Evolutionary conservation across 2,113 vertebrate species (phyloP).

Genomic region (Caloenas nicobarica): DNA sequence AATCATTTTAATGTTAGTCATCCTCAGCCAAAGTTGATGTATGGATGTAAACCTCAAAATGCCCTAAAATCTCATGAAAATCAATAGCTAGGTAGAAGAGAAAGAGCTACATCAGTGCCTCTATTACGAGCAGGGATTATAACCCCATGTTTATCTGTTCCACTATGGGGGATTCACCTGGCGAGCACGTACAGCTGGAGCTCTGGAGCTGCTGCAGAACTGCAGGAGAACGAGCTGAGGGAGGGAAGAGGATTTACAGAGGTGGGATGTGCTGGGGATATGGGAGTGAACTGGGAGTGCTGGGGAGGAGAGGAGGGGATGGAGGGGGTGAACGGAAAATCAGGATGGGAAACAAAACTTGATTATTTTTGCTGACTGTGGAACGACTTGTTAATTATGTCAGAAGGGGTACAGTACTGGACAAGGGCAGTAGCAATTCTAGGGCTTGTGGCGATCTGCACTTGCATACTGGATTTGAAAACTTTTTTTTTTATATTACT

Average conservation of each 20-base stretch:
- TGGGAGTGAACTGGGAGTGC: neutral
- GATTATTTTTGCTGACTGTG: neutral
- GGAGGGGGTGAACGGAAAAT: neutral
- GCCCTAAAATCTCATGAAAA: neutral
- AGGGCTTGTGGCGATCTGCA: neutral
- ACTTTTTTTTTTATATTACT: neutral
- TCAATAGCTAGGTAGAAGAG: neutral
- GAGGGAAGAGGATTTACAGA: neutral
- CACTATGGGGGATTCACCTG: neutral
- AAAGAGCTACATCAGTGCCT: neutral
- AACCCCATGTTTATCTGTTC: neutral
- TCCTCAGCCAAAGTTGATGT: constrained; percentile 4
- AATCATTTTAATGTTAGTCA: neutral
- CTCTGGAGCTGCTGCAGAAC: neutral
- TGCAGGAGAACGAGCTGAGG: neutral
- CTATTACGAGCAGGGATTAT: neutral
- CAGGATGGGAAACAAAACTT: neutral
- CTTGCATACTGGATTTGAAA: neutral
- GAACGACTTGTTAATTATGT: neutral
- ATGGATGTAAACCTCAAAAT: neutral
- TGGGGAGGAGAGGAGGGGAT: neutral
- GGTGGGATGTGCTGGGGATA: neutral
- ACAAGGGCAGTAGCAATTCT: neutral
- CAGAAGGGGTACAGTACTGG: neutral
- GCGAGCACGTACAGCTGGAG: neutral